Evolutionary conservation across 2,888 invertebrate species (phyloP).

Genomic region (Drosophila helvetica): DNA sequence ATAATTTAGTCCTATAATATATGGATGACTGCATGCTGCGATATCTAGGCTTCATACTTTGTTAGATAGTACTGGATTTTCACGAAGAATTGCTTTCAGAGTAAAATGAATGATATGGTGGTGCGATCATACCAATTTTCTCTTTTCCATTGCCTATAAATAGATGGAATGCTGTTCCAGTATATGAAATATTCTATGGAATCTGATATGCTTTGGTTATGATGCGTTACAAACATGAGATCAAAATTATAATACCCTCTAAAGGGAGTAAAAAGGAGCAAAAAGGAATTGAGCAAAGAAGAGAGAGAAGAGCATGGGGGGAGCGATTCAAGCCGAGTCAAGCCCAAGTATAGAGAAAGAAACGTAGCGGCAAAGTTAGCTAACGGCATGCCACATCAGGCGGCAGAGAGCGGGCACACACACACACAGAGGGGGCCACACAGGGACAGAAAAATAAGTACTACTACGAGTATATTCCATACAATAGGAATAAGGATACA

Average conservation of each 20-base stretch:
- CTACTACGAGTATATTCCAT: slow-evolving; percentile 41
- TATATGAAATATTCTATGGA: no score
- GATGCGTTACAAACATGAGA: background rate
- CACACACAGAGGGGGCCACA: slow-evolving; percentile 25
- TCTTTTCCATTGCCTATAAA: no score
- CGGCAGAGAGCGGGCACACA: slow-evolving; percentile 15
- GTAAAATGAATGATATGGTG: no score
- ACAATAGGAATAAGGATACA: slow-evolving; percentile 46
- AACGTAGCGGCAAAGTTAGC: slow-evolving; percentile 62
- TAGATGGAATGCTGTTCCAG: no score
- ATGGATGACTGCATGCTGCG: no score
- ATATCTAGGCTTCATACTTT: no score
- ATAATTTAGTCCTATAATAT: no score
- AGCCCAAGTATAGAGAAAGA: slow-evolving; percentile 65
- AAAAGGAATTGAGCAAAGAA: slow-evolving; percentile 1
- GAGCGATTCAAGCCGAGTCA: slow-evolving; percentile 12
- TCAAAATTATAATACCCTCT: slow-evolving; percentile 1
- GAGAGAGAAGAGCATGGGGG: slow-evolving; percentile 34
- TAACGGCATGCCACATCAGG: slow-evolving; percentile 55
- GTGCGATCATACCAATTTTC: no score
- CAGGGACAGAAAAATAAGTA: slow-evolving; percentile 47
- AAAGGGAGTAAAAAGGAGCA: slow-evolving; percentile 13
- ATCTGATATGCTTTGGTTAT: background rate
- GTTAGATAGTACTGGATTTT: no score
- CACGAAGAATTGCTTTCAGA: no score